phyloP scores from a whole-genome alignment of 2,797 vertebrate genomes.

The Zalophus californianus region DNA sequence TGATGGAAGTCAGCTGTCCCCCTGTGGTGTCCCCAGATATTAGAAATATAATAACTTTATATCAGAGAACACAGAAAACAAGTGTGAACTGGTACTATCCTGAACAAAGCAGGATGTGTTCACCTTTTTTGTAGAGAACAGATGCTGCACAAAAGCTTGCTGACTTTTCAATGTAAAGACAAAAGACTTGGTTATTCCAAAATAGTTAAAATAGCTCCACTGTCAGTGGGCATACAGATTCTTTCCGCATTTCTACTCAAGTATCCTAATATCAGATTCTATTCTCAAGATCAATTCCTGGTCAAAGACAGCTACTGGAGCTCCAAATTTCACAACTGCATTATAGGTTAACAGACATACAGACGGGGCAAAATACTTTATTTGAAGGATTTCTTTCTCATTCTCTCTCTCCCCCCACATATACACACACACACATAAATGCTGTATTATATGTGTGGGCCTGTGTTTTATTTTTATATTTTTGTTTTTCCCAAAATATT shows the following conservation, averaged over 20 bases:
- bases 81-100: not conserved
- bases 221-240: not conserved
- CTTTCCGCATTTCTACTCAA: not conserved
- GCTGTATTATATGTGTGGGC: not conserved
- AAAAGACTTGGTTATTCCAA: not conserved
- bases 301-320: not conserved
- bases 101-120: not conserved
- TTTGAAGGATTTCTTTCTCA: not conserved
- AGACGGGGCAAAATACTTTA: not conserved
- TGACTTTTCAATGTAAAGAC: not conserved
- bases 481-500: not conserved
- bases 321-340: not conserved
- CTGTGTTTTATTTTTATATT: not conserved
- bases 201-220: not conserved
- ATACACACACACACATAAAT: not conserved
- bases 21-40: not conserved
- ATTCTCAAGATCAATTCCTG: not conserved
- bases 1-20: not conserved
- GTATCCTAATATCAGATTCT: not conserved
- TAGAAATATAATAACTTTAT: not conserved
- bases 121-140: too few relatives aligned
- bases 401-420: not conserved
- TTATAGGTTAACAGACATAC: not conserved
- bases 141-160: not conserved
- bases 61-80: not conserved